These are phyloP conservation scores for Catagonus wagneri DNA, from an alignment of 2,113 vertebrate genomes.

Conservation along the genomic window DNA sequence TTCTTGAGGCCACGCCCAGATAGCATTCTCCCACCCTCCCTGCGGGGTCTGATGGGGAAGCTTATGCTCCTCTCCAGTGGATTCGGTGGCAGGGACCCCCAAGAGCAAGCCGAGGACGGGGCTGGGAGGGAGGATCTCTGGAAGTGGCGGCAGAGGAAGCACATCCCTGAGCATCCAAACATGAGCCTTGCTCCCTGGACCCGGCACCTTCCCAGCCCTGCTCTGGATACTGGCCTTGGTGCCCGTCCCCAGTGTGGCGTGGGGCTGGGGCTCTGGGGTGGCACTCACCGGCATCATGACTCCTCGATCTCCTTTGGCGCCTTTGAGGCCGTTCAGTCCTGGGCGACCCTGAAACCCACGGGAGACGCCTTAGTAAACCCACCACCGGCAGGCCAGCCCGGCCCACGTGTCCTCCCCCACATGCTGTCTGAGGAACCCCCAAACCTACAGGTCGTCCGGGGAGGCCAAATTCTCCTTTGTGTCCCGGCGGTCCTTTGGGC, in stretches of 20 bases:
- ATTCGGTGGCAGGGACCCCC: neutral
- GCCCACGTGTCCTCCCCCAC: neutral
- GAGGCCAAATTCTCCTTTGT: slow-evolving; percentile 95
- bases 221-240: neutral
- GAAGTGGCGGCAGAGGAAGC: neutral
- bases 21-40: neutral
- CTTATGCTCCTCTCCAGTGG: too few relatives aligned
- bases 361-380: slow-evolving; percentile 33
- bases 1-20: neutral
- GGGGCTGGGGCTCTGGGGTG: neutral
- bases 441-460: slow-evolving; percentile 95
- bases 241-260: accelerated
- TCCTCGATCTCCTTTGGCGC: slow-evolving; percentile 91
- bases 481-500: slow-evolving; percentile 92
- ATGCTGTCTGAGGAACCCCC: neutral
- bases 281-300: slow-evolving; percentile 88
- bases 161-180: neutral
- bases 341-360: slow-evolving; percentile 91
- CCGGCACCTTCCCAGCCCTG: neutral
- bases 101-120: neutral
- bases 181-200: neutral
- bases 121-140: neutral
- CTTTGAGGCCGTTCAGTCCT: slow-evolving; percentile 92
- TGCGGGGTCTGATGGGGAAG: neutral
- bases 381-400: neutral